A percentile compares a stretch with the other conserved stretches of the same genome.
Conservation (phyloP, 2,797 vertebrate species). For the Poeciliopsis paucimaculata region DNA sequence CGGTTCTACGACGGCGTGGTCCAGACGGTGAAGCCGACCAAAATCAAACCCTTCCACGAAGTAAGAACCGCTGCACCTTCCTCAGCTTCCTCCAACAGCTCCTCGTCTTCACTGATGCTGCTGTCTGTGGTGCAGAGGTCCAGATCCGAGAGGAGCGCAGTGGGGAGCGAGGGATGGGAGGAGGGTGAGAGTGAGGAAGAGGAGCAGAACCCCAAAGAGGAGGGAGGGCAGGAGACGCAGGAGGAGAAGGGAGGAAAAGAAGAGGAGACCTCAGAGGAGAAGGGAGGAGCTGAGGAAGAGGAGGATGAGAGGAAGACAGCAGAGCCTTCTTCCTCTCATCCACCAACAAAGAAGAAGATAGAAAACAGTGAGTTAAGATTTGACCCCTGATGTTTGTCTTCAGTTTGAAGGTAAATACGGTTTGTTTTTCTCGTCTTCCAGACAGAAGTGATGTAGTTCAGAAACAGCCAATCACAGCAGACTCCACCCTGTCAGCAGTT, state of each 20-base stretch:
- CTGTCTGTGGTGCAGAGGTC: conserved; percentile 49
- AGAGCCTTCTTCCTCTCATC: conserved; percentile 79
- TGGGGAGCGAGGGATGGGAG: conserved; percentile 73
- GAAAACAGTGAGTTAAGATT: conserved; percentile 79
- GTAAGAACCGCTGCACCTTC: conserved; percentile 74
- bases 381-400: conserved; percentile 21
- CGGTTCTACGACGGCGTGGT: conserved; percentile 97
- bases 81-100: not conserved
- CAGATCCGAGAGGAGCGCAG: conserved; percentile 54
- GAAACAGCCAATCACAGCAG: conserved; percentile 54
- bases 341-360: conserved; percentile 83
- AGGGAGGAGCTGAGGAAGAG: conserved; percentile 66
- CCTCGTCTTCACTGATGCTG: not conserved
- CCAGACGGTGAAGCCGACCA: conserved; percentile 95
- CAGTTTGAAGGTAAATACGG: not conserved
- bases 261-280: conserved; percentile 61
- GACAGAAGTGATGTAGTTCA: conserved; percentile 53
- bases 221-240: conserved; percentile 60
- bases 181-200: conserved; percentile 73
- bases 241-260: not conserved
- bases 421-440: conserved; percentile 26
- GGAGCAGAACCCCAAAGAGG: conserved; percentile 15
- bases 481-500: conserved; percentile 32
- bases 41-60: conserved; percentile 93
- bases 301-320: conserved; percentile 75